A percentile compares a stretch with the other conserved stretches of the same genome.
Evolutionary conservation across 2,888 invertebrate species (phyloP).

Genomic region (Ormyrus thymus): DNA sequence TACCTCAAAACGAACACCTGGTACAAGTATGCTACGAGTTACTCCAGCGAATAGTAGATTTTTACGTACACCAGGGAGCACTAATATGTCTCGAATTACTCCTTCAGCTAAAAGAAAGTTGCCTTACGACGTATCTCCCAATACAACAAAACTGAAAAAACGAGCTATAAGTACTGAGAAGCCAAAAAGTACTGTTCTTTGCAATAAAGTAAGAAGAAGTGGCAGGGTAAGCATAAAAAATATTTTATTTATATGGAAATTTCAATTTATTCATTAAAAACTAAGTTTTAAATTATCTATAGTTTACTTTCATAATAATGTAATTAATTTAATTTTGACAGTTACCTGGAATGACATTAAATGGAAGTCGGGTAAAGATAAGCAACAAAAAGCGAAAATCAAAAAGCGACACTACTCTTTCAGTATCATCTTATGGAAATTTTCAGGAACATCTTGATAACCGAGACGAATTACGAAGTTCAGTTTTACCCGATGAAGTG

Average conservation of each 20-base stretch:
- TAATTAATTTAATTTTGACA: background rate
- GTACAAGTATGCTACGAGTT: constrained; percentile 61
- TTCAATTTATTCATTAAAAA: background rate
- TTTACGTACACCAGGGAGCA: constrained; percentile 48
- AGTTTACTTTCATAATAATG: background rate
- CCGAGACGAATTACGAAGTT: constrained; percentile 77
- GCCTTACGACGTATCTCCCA: constrained; percentile 64
- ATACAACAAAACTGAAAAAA: constrained; percentile 61
- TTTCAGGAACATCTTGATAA: constrained; percentile 77
- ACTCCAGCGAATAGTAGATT: constrained; percentile 58
- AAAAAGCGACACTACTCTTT: constrained; percentile 50
- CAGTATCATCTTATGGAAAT: constrained; percentile 65
- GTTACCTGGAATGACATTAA: constrained; percentile 18
- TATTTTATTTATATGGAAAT: background rate
- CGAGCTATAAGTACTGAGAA: constrained; percentile 61
- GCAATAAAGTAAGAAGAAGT: constrained; percentile 62
- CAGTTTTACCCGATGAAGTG: constrained; percentile 73
- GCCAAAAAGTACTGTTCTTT: constrained; percentile 56
- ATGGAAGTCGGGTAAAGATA: constrained; percentile 34
- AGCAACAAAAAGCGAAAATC: constrained; percentile 50
- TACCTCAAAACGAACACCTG: constrained; percentile 66
- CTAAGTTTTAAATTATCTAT: background rate
- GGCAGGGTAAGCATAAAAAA: constrained; percentile 57
- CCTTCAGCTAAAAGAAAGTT: constrained; percentile 67
- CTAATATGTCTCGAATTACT: constrained; percentile 47